Base-by-base conservation (phyloP, 2,113 vertebrate species). In the Paramormyrops kingsleyae region DNA sequence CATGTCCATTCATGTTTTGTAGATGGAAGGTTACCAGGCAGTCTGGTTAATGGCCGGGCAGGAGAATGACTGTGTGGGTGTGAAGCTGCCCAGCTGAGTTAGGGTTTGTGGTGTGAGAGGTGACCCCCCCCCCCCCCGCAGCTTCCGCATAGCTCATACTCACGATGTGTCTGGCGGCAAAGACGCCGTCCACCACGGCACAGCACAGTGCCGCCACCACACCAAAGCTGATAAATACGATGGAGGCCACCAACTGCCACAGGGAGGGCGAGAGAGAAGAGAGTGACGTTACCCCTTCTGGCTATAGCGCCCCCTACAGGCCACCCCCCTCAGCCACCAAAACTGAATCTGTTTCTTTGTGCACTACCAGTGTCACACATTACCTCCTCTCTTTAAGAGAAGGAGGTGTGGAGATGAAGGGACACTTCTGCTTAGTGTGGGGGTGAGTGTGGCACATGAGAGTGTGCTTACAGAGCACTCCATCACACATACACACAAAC, bases 161-260 rank as follows among this genome's bases (percentile, higher is more conserved):
- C 95, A 99, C 99, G 87, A 99, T 99, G 94, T 99, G 98, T 94
- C 98, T 97, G 87, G 99, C 97, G 90, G 98, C 98, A 95, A 99
- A 99, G 90, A 99, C 97, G 3, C 99, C 99, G 0, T 99, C 98
- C 1, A 99, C 99, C 83, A 99, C 99, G 88, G 99, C 99, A 91
- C 98, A 99, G 94, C 98, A 99, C 94, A 99, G 99, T 0, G 99
- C 97, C 0, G 99, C 98, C 87, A 99, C 98, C 94, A 99, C 99
- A 0, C 99, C 99, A 83, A 99, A 99, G 94, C 98, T 99, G 96
- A 99, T 99, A 94, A 99, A 99, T 93, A 99, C 98, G 1, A 99
- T 99, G 50, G 99, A 99, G 53, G 98, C 99, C 93, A 99, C 98
- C 92, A 99, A 95, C 99, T 99, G 96, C 52, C 91, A 90, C 62